Conservation (phyloP, 2,888 invertebrate genomes). For the Eupithecia subumbrata region DNA sequence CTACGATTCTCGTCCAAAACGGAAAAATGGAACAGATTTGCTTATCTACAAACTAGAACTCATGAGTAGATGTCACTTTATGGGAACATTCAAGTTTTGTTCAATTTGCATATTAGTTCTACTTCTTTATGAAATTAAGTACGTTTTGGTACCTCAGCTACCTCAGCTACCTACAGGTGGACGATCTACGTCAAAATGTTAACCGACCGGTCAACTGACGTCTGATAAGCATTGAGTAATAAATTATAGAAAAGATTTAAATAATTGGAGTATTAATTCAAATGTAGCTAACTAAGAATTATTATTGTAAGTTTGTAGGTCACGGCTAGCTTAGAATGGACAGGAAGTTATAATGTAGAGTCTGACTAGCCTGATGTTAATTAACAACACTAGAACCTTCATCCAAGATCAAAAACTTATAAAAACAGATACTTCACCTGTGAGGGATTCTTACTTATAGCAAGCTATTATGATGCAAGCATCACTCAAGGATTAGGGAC, state of each 20-base stretch:
- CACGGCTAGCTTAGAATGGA: constrained; percentile 3
- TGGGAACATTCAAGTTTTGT: neutral
- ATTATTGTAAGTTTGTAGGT: constrained; percentile 10
- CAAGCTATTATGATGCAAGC: too few relatives aligned
- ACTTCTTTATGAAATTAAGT: neutral
- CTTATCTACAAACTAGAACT: neutral
- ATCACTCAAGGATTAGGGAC: too few relatives aligned
- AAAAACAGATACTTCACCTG: neutral
- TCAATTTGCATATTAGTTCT: constrained; percentile 19
- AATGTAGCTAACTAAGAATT: neutral
- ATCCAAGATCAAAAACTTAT: neutral
- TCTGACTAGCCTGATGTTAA: neutral
- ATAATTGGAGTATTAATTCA: neutral
- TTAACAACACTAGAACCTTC: neutral
- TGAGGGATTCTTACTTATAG: too few relatives aligned
- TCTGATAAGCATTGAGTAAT: constrained; percentile 15
- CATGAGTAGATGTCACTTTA: neutral
- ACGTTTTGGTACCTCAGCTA: neutral
- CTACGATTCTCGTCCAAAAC: neutral
- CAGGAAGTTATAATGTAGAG: neutral
- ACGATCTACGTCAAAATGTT: constrained; percentile 10
- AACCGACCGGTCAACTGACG: constrained; percentile 18
- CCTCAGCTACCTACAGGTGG: neutral
- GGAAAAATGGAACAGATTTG: neutral
- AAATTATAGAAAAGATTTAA: constrained; percentile 4